These are phyloP conservation scores for Chrysolina americana DNA, from an alignment of 2,888 invertebrate species.

Conservation along the genomic window DNA sequence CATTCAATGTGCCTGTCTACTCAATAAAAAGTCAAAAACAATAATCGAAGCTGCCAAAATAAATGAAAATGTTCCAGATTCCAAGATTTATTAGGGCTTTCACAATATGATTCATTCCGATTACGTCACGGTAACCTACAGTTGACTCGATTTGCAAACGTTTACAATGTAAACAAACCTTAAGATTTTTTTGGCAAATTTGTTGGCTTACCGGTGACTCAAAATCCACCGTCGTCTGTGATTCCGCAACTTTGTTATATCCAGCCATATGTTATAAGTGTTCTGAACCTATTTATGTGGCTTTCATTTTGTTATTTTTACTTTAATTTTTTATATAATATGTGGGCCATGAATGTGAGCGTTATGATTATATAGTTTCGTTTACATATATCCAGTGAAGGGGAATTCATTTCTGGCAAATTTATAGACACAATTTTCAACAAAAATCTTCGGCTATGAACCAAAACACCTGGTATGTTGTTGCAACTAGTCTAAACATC, in stretches of 20 bases:
- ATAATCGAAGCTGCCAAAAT: neutral
- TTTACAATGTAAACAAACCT: too few species aligned
- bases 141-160: too few species aligned
- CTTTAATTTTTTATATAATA: conserved; percentile 9
- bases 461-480: too few species aligned
- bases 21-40: neutral
- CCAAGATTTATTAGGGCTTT: neutral
- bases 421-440: neutral
- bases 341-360: neutral
- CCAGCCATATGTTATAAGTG: conserved; percentile 4
- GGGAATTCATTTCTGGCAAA: neutral
- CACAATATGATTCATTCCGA: neutral
- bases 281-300: neutral
- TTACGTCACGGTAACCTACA: neutral
- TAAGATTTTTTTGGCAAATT: too few species aligned
- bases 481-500: neutral
- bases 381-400: neutral
- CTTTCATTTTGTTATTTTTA: conserved; percentile 9
- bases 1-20: neutral
- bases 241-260: conserved; percentile 1
- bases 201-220: neutral
- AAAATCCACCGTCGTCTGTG: neutral
- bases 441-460: too few species aligned
- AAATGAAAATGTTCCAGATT: neutral
- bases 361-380: neutral